Evolutionary conservation across 2,113 vertebrate species (phyloP).

Genomic region (Oncorhynchus tshawytscha): DNA sequence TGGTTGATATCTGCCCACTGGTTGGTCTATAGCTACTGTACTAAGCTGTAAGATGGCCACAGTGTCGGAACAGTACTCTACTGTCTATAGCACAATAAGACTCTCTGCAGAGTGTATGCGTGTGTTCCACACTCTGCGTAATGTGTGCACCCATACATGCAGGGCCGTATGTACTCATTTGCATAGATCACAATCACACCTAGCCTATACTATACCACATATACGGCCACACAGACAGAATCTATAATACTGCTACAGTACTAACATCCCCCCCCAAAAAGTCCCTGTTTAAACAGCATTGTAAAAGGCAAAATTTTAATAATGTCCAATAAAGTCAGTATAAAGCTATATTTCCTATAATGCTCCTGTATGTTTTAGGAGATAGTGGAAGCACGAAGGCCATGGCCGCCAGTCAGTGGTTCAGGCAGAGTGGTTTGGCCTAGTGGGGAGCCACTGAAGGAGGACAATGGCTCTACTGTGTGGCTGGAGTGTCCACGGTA

Average conservation of each 20-base stretch:
- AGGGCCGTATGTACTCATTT: constrained; percentile 46
- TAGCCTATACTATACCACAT: constrained; percentile 25
- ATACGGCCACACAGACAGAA: constrained; percentile 34
- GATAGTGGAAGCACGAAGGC: constrained; percentile 56
- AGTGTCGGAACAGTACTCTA: constrained; percentile 49
- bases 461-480: constrained; percentile 69
- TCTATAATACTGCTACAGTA: constrained; percentile 24
- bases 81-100: constrained; percentile 62
- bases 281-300: constrained; percentile 11
- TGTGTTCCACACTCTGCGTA: constrained; percentile 9
- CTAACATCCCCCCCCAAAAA: constrained; percentile 39
- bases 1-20: constrained; percentile 17
- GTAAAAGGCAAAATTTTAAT: too few species aligned
- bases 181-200: constrained; percentile 68
- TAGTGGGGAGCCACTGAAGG: constrained; percentile 55
- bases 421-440: constrained; percentile 69
- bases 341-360: too few species aligned
- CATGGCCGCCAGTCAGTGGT: constrained; percentile 56
- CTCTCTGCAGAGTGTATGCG: constrained; percentile 37
- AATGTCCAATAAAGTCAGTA: too few species aligned
- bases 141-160: constrained; percentile 32
- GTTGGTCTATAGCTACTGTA: background rate
- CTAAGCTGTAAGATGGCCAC: constrained; percentile 1
- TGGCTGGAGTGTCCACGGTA: constrained; percentile 67
- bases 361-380: background rate